A percentile compares a stretch with the other conserved stretches of the same genome.
Conservation (phyloP, 2,888 invertebrate species). For the Deilephila elpenor region DNA sequence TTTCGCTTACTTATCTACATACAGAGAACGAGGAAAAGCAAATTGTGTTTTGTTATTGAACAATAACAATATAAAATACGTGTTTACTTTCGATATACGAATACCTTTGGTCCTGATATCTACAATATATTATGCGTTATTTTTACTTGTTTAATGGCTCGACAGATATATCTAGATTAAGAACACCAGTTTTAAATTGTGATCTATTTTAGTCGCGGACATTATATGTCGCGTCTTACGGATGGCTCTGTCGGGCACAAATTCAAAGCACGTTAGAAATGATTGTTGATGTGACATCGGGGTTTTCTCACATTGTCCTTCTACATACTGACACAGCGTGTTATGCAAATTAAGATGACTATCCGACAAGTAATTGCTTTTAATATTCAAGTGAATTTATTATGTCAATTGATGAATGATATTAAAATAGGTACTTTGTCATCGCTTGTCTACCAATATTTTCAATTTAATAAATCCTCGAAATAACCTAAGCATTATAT, state of each 20-base stretch:
- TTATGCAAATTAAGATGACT: neutral
- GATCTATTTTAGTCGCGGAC: conserved; percentile 26
- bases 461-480: neutral
- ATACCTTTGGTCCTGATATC: neutral
- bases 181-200: conserved; percentile 27
- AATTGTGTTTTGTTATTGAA: conserved; percentile 12
- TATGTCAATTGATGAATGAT: neutral
- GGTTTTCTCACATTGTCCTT: conserved; percentile 10
- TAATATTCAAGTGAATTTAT: neutral
- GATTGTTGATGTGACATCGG: conserved; percentile 11
- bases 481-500: no score
- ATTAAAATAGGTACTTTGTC: neutral
- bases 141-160: conserved; percentile 19
- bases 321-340: conserved; percentile 4
- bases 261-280: conserved; percentile 24
- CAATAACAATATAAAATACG: conserved; percentile 6
- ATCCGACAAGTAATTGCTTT: neutral
- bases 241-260: conserved; percentile 17
- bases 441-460: neutral
- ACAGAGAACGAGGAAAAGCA: conserved; percentile 34
- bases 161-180: conserved; percentile 22
- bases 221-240: conserved; percentile 20
- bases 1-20: conserved; percentile 39
- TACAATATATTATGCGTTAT: conserved; percentile 9
- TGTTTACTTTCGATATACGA: neutral